Conservation (phyloP, 1,140 invertebrate species). For the Cheumatopsyche charites region DNA sequence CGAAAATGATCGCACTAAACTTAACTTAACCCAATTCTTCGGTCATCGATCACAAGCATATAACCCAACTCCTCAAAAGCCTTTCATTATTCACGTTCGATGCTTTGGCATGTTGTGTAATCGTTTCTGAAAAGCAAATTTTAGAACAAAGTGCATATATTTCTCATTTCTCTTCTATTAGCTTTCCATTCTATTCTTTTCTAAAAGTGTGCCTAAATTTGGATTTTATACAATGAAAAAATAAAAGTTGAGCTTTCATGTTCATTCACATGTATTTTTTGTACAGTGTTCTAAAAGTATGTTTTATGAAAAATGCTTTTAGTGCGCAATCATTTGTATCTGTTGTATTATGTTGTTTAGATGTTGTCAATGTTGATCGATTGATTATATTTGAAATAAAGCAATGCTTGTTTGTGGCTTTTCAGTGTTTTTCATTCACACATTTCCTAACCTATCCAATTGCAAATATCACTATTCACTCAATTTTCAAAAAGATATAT, state of each 20-base stretch:
- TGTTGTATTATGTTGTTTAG: conserved; percentile 5
- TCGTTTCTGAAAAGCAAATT: background rate
- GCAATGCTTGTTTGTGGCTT: conserved; percentile 35
- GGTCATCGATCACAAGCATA: no score
- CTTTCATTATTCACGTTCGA: background rate
- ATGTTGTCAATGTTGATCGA: background rate
- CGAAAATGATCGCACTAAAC: no score
- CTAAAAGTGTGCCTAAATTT: no score
- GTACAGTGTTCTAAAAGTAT: no score
- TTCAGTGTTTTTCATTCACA: conserved; percentile 40
- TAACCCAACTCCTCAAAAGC: no score
- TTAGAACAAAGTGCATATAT: background rate
- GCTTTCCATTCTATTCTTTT: background rate
- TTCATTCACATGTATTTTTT: no score
- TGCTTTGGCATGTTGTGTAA: conserved; percentile 14
- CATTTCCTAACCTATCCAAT: conserved; percentile 1
- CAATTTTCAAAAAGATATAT: conserved; percentile 14
- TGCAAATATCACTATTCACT: conserved; percentile 8
- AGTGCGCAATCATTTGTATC: no score
- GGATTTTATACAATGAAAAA: no score
- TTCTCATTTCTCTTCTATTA: background rate
- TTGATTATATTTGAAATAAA: conserved; percentile 30
- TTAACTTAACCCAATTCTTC: no score
- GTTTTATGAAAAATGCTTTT: no score
- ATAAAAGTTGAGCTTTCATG: no score